Evolutionary conservation across 2,797 vertebrate genomes (phyloP), one percentile per base, ranked within the genome.

Genomic region (Xiphophorus birchmanni): DNA sequence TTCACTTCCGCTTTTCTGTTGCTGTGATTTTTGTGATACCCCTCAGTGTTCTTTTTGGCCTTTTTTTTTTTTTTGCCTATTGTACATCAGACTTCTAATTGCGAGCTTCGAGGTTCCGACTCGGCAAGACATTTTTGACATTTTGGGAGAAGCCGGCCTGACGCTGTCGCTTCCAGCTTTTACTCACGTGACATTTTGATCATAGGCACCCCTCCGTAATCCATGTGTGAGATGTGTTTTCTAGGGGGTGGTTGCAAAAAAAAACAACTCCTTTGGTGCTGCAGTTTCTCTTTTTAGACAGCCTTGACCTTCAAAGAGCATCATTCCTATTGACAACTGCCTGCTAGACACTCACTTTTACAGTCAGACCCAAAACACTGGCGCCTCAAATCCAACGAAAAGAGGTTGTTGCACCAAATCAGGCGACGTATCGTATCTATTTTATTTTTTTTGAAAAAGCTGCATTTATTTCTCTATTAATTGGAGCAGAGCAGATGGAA

Each of bases 231-330:
- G 75, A 73, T 74, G 65, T 15, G 65, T 82, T 79, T 83, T 79
- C 77, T 80, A 45, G 77, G 56, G 42, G 50, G 73, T 69, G 54
- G 42, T 81, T 90, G 86, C 60, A 77, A 52, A 23, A 6, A 23
- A 23, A 50, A 47, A 52, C 10, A 54, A 54, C 35, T 32, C 7
- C 54, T 58, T 74, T 65, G 40, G 73, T 79, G 67, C 79, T 73
- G 60, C 10, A 80, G 81, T 52, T 79, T 85, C 58, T 74, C 60
- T 80, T 81, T 82, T 63, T 73, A 63, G 83, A 83, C 75, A 78
- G 82, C 40, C 76, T 82, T 82, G 85, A 91, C 89, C 88, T 92
- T 93, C 91, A 89, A 84, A 87, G 80, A 77, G 74, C 86, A 82
- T 86, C 83, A 78, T 81, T 88, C 76, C 84, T 69, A 74, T 78